phyloP scores from a whole-genome alignment of 2,888 invertebrate genomes.

The Minunthozetes semirufus region DNA sequence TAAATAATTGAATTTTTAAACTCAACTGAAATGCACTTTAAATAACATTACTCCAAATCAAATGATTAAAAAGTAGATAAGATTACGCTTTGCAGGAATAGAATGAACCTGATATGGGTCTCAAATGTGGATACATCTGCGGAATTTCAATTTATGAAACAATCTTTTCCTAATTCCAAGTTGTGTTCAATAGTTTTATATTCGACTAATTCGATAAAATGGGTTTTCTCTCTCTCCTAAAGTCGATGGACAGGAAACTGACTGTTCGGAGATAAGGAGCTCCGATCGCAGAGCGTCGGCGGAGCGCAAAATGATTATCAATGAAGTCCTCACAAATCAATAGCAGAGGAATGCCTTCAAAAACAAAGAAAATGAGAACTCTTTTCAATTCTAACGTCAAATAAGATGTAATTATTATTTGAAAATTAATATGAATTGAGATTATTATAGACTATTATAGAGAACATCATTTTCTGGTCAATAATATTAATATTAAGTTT shows the following conservation, averaged over 20 bases:
- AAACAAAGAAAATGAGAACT: not conserved
- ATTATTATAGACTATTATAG: not conserved
- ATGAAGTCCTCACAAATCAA: not conserved
- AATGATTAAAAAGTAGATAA: too few relatives aligned
- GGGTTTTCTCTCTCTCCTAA: not conserved
- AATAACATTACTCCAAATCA: too few relatives aligned
- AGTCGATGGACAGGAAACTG: not conserved
- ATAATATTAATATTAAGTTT: too few relatives aligned
- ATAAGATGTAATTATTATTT: not conserved
- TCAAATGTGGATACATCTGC: not conserved
- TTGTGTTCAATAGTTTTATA: not conserved
- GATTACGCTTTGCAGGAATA: not conserved
- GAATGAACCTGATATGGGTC: not conserved
- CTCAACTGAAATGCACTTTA: too few relatives aligned
- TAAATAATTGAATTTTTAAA: too few relatives aligned
- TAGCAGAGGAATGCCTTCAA: not conserved
- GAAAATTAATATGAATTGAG: not conserved
- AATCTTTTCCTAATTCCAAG: not conserved
- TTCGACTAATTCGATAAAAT: not conserved
- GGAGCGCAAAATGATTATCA: conserved; percentile 21
- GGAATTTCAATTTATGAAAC: not conserved
- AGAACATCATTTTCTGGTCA: not conserved
- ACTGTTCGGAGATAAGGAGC: not conserved
- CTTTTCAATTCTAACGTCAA: not conserved
- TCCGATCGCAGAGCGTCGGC: not conserved